phyloP scores from a whole-genome alignment of 2,888 invertebrate genomes.

The Mechanitis messenoides region DNA sequence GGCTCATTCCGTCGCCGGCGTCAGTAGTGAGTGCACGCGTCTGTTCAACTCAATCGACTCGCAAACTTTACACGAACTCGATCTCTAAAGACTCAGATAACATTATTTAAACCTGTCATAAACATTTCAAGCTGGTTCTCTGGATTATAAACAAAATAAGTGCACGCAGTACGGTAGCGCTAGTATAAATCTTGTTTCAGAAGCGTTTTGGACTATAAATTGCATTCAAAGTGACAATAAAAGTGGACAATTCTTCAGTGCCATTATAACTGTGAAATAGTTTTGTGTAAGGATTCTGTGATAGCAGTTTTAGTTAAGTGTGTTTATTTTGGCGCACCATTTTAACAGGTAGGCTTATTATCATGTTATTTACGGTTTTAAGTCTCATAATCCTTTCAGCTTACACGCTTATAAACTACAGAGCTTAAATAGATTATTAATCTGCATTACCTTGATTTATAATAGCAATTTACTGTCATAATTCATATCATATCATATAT shows the following conservation, averaged over 20 bases:
- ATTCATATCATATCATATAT: too few relatives aligned
- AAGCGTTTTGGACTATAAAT: slow-evolving; percentile 25
- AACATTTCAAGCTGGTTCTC: slow-evolving; percentile 10
- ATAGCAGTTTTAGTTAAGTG: slow-evolving; percentile 21
- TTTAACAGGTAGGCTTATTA: slow-evolving; percentile 19
- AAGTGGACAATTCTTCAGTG: slow-evolving; percentile 54
- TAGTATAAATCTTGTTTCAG: slow-evolving; percentile 14
- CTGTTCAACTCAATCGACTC: slow-evolving; percentile 25
- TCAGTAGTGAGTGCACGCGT: slow-evolving; percentile 44
- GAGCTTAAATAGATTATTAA: not conserved
- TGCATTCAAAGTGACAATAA: slow-evolving; percentile 52
- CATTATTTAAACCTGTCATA: slow-evolving; percentile 16
- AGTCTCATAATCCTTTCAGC: not conserved
- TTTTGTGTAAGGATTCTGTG: slow-evolving; percentile 39
- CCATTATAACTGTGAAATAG: slow-evolving; percentile 55
- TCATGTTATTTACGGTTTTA: not conserved
- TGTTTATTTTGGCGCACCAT: slow-evolving; percentile 15
- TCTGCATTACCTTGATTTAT: too few relatives aligned
- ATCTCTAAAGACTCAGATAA: slow-evolving; percentile 33
- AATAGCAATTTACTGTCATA: too few relatives aligned
- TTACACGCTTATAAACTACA: too few relatives aligned
- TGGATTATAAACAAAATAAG: slow-evolving; percentile 9
- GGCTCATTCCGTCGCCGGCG: slow-evolving; percentile 61
- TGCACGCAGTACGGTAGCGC: not conserved
- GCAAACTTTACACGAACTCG: slow-evolving; percentile 68